These are phyloP conservation scores for Malaclemys terrapin DNA, from an alignment of 2,113 vertebrate genomes.

Conservation along the genomic window DNA sequence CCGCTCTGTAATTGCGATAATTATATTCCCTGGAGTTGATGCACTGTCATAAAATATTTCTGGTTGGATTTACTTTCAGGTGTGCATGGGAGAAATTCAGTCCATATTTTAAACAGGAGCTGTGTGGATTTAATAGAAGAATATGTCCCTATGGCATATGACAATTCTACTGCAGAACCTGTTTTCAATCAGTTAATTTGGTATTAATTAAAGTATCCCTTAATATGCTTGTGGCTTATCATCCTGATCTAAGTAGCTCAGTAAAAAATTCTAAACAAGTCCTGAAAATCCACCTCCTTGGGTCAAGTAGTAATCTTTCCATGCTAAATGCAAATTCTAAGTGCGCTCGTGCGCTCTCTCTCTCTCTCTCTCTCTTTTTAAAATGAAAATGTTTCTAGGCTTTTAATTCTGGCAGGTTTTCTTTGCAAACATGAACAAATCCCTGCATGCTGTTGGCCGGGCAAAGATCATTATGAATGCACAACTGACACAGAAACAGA, in stretches of 20 bases:
- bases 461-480: background rate
- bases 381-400: background rate
- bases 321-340: background rate
- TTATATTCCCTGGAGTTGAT: background rate
- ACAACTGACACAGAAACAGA: background rate
- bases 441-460: background rate
- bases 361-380: rapidly evolving
- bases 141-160: background rate
- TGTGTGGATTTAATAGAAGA: background rate
- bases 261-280: background rate
- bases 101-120: background rate
- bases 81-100: background rate
- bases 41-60: background rate
- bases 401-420: background rate
- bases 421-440: rapidly evolving
- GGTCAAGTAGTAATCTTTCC: background rate
- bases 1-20: background rate
- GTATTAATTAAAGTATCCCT: background rate
- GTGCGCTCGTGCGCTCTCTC: rapidly evolving
- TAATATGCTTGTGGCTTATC: background rate
- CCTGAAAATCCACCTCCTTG: background rate
- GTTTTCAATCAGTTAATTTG: constrained; percentile 6
- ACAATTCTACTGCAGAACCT: background rate
- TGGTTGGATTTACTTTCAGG: background rate
- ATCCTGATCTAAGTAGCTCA: background rate